A percentile compares a stretch with the other conserved stretches of the same genome.
Evolutionary conservation across 1,140 invertebrate species (phyloP).

Genomic region (Calliopsis andreniformis): DNA sequence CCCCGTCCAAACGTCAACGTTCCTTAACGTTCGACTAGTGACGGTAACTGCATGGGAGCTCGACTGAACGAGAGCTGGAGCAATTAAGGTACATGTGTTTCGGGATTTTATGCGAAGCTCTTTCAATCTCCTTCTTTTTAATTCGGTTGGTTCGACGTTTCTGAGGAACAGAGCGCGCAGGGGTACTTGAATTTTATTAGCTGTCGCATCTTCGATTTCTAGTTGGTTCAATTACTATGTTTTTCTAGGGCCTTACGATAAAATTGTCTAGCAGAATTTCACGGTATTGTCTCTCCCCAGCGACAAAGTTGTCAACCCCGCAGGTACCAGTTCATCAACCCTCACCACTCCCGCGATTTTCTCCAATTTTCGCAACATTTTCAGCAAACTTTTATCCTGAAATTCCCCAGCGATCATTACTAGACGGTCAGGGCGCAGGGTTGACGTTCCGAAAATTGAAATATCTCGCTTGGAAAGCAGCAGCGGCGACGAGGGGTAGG

Average conservation of each 20-base stretch:
- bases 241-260: too few species aligned
- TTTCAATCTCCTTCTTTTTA: too few species aligned
- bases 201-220: too few species aligned
- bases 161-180: too few species aligned
- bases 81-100: not conserved
- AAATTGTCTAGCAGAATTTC: too few species aligned
- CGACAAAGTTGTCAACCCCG: too few species aligned
- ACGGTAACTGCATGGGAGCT: not conserved
- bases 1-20: not conserved
- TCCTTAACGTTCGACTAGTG: not conserved
- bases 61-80: not conserved
- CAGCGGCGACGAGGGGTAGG: not conserved
- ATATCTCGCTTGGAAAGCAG: not conserved
- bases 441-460: conserved; percentile 13
- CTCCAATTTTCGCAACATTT: not conserved
- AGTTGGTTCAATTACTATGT: too few species aligned
- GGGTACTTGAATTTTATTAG: too few species aligned
- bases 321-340: too few species aligned
- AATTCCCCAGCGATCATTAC: not conserved
- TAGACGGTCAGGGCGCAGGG: not conserved
- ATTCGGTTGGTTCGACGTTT: too few species aligned
- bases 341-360: not conserved
- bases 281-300: too few species aligned
- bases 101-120: too few species aligned
- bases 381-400: not conserved